Base-by-base conservation (phyloP, 2,113 vertebrate species). In the Girardinichthys multiradiatus region DNA sequence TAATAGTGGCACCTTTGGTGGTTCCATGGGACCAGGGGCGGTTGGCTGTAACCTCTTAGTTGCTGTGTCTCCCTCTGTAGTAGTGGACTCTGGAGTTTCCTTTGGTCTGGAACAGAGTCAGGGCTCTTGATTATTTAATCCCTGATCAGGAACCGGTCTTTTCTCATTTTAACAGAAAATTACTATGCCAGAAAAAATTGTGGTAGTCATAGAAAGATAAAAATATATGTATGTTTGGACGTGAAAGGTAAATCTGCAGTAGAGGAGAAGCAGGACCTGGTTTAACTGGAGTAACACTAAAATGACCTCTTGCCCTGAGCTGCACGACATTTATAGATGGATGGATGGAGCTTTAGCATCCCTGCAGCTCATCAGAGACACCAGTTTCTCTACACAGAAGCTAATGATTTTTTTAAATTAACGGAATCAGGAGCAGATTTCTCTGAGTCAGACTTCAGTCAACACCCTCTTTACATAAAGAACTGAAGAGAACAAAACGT, bases 81-180 rank as follows among this genome's bases (percentile, higher is more conserved):
- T 51, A 24, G 90, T 79, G 9, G 70, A 29, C 61, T 90, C 91
- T 51, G 67, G 57, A 74, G 81, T 68, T 60, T 84, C 85, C 62
- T 86, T 79, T 67, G 89, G 82, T 81, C 96, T 97, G 80, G 64
- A 89, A 84, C 37, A 65, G 63, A 75, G 64, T 17, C 2, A 42
- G 11, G 14, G 27, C 37, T 39, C 4, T 30, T 19, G 11, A 30
- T 7, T 7, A 26, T 26, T 7, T n/a, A n/a, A 24, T n/a, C 0
- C 5, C 24, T 1, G 24, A 57, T n/a, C n/a, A 19, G 10, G 29
- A 60, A 8, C 2, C 28, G 9, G 8, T 54, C n/a, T 54, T 17
- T 54, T 17, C 48, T 54, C 19, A n/a, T n/a, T 24, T n/a, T 54
- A 3, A 54, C 24, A 48, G 4, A 48, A 48, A 48, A 48, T n/a